These are phyloP conservation scores for Alcedo quadribrachys DNA, from an alignment of 2,797 vertebrate species.

Conservation along the genomic window DNA sequence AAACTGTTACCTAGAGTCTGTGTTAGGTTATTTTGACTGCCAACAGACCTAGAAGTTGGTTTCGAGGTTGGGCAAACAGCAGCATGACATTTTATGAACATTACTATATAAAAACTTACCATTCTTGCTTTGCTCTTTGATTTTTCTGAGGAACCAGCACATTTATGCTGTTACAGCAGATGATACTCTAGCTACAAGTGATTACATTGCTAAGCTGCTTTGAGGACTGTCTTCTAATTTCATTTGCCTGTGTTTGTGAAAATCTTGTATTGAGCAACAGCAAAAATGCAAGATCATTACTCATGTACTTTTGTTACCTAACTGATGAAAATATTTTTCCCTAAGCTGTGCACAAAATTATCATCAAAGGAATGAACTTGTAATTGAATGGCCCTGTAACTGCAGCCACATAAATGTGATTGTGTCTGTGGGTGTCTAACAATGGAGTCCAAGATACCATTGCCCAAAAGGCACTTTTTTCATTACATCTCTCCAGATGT, in stretches of 20 bases:
- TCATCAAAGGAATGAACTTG: background rate
- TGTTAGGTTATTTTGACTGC: background rate
- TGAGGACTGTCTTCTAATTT: background rate
- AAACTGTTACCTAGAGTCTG: background rate
- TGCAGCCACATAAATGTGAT: background rate
- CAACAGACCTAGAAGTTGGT: background rate
- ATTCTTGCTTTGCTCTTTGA: background rate
- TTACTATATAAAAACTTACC: background rate
- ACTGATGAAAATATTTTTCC: background rate
- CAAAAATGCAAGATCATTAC: background rate
- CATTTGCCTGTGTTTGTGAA: background rate
- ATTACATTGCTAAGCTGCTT: background rate
- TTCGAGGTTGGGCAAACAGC: background rate
- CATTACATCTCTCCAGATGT: background rate
- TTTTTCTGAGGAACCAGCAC: background rate
- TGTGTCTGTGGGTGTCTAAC: background rate
- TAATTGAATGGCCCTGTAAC: background rate
- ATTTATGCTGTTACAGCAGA: background rate
- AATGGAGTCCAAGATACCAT: background rate
- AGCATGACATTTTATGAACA: rapidly evolving
- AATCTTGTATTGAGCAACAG: background rate
- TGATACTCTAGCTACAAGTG: background rate
- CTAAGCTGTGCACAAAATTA: background rate
- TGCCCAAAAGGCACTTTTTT: background rate
- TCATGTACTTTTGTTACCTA: background rate